These are phyloP conservation scores for Linyphia triangularis DNA, from an alignment of 2,888 invertebrate species.

Conservation along the genomic window DNA sequence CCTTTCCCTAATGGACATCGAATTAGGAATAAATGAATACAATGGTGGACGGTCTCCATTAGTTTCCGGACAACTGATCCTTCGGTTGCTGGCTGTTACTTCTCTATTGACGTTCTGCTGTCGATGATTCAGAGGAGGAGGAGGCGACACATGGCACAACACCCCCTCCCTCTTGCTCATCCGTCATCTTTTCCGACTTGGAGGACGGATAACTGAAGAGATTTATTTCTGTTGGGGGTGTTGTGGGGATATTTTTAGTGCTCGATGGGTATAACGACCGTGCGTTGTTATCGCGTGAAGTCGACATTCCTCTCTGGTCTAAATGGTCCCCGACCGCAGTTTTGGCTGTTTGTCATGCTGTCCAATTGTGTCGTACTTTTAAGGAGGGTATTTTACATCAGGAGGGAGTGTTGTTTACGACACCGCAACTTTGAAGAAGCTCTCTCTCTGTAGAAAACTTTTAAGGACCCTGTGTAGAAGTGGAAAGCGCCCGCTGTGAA, in stretches of 20 bases:
- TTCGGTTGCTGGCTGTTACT: background rate
- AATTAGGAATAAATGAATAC: background rate
- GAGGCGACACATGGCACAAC: constrained; percentile 46
- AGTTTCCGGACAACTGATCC: background rate
- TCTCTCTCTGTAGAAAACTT: too few relatives aligned
- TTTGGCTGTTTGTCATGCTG: background rate
- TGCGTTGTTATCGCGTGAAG: constrained; percentile 14
- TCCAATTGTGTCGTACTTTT: too few relatives aligned
- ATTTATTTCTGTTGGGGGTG: constrained; percentile 48
- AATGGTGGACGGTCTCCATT: background rate
- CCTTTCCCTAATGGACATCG: background rate
- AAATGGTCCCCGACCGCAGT: background rate
- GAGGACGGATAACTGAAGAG: constrained; percentile 1
- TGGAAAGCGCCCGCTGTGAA: too few relatives aligned
- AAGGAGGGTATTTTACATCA: too few relatives aligned
- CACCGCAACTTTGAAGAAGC: too few relatives aligned
- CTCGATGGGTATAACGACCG: constrained; percentile 21
- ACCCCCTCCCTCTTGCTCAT: constrained; percentile 16
- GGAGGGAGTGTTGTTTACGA: too few relatives aligned
- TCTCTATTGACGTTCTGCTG: constrained; percentile 2
- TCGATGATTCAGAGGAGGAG: constrained; percentile 55
- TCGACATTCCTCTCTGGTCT: background rate
- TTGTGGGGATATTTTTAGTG: constrained; percentile 28
- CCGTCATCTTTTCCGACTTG: constrained; percentile 49
- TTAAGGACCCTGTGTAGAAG: too few relatives aligned